phyloP scores from a whole-genome alignment of 2,888 invertebrate genomes.

The Pristionchus mayeri region DNA sequence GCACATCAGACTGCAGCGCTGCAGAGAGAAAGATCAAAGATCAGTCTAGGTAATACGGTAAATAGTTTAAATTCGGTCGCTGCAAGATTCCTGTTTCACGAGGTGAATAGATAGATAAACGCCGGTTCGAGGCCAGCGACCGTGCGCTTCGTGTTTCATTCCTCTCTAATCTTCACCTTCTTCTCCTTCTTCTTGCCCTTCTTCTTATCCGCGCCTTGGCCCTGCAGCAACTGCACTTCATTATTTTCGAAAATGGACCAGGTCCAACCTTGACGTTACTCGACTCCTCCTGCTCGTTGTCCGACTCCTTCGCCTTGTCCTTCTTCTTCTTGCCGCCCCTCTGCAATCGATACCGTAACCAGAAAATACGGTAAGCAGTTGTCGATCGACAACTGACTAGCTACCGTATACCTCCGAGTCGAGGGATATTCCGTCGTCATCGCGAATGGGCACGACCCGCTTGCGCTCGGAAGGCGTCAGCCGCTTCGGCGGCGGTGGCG shows the following conservation, averaged over 20 bases:
- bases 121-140: too few species aligned
- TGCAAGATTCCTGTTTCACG: too few species aligned
- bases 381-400: not conserved
- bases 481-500: not conserved
- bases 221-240: too few species aligned
- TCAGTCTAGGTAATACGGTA: not conserved
- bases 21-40: not conserved
- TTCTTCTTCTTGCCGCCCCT: not conserved
- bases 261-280: not conserved
- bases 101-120: too few species aligned
- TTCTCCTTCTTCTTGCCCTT: conserved; percentile 17
- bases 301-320: conserved; percentile 24
- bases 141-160: too few species aligned
- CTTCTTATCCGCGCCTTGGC: not conserved
- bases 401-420: conserved; percentile 21
- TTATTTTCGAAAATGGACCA: too few species aligned
- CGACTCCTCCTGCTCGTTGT: not conserved
- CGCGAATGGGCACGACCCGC: not conserved
- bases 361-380: not conserved
- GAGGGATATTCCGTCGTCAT: not conserved
- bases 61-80: too few species aligned
- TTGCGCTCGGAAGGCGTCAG: not conserved
- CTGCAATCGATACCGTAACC: not conserved
- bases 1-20: not conserved
- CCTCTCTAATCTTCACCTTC: not conserved